Percentiles rank a stretch among this genome's conserved stretches.
Evolutionary conservation across 2,113 vertebrate species (phyloP).

Genomic region (Macquaria ambigua): DNA sequence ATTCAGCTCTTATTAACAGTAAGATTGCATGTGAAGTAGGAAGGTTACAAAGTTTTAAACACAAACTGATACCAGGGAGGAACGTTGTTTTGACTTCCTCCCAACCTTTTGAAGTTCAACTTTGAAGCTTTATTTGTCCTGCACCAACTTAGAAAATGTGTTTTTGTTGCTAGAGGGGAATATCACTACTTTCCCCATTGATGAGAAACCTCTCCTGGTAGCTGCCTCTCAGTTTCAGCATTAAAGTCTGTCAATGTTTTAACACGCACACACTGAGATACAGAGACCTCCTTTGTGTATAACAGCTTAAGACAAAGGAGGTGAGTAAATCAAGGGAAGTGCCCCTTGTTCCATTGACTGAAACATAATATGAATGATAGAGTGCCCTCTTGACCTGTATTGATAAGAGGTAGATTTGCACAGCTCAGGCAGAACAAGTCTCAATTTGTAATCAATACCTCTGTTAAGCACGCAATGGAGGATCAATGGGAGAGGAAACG

Average conservation of each 20-base stretch:
- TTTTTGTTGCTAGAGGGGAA: background rate
- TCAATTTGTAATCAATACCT: conserved; percentile 72
- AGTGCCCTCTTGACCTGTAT: conserved; percentile 48
- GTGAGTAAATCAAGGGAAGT: conserved; percentile 45
- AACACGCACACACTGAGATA: background rate
- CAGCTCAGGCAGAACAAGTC: conserved; percentile 51
- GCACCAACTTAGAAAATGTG: background rate
- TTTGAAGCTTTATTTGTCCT: background rate
- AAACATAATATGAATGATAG: conserved; percentile 49
- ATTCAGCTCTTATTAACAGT: background rate
- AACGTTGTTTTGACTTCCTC: background rate
- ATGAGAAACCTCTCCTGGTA: background rate
- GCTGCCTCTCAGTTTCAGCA: conserved; percentile 4
- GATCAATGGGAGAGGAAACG: conserved; percentile 65
- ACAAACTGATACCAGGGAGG: background rate
- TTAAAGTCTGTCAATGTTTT: background rate
- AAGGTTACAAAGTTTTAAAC: background rate
- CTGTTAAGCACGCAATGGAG: conserved; percentile 51
- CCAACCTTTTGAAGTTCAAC: background rate
- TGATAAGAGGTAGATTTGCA: conserved; percentile 46
- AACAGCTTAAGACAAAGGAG: conserved; percentile 6
- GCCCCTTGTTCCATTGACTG: conserved; percentile 9
- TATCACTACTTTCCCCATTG: background rate
- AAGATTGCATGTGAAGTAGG: background rate
- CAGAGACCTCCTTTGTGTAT: background rate